Percentiles rank a stretch among this genome's conserved stretches.
phyloP scores from a whole-genome alignment of 2,797 vertebrate genomes.

The Cossypha niveicapilla region DNA sequence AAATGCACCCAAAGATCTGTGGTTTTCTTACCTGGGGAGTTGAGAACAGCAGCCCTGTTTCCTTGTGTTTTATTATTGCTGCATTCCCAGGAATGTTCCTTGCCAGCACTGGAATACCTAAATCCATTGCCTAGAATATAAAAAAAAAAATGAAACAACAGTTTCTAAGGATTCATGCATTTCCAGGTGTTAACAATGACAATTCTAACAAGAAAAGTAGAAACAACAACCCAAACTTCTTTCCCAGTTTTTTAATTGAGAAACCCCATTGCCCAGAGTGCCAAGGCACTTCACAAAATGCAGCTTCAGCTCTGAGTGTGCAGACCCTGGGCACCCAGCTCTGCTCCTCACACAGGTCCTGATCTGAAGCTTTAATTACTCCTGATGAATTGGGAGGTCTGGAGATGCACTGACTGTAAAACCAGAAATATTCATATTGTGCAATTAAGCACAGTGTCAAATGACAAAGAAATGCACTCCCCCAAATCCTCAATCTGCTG shows the following conservation, averaged over 20 bases:
- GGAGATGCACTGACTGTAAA: not conserved
- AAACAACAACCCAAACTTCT: not conserved
- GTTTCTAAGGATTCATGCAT: not conserved
- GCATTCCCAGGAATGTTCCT: slow-evolving; percentile 91
- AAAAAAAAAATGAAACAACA: not conserved
- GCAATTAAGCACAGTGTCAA: not conserved
- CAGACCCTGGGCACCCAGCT: not conserved
- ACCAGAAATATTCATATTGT: not conserved
- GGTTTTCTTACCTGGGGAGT: slow-evolving; percentile 75
- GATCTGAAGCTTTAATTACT: not conserved
- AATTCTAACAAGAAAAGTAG: not conserved
- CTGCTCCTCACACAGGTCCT: not conserved
- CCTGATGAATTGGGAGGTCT: not conserved
- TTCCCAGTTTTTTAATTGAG: not conserved
- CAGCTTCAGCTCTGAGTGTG: not conserved
- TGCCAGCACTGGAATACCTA: slow-evolving; percentile 87
- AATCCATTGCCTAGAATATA: slow-evolving; percentile 86
- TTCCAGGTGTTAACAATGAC: accelerated
- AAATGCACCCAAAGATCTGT: accelerated
- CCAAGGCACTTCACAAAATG: not conserved
- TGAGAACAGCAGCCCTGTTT: slow-evolving; percentile 87
- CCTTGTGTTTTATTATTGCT: slow-evolving; percentile 82
- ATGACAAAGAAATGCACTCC: not conserved
- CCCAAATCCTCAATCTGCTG: not conserved
- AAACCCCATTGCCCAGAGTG: not conserved